A percentile compares a stretch with the other conserved stretches of the same genome.
Conservation (phyloP, 23 tunicate species). For the Ciona savignyi region DNA sequence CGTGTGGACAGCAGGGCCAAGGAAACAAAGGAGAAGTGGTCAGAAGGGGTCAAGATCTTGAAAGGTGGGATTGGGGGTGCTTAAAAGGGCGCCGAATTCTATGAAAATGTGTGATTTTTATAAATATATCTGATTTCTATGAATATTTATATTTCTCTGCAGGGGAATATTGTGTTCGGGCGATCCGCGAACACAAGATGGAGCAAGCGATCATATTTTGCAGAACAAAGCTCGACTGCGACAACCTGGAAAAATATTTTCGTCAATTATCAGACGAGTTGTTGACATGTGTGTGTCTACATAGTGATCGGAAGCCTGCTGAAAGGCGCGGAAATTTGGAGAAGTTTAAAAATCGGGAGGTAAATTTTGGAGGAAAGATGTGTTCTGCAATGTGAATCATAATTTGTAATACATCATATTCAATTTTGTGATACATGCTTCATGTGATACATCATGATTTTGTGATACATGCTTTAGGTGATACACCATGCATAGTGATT, state of each 20-base stretch:
- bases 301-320: constrained; percentile 73
- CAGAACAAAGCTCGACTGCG: constrained; percentile 90
- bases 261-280: constrained; percentile 22
- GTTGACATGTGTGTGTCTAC: constrained; percentile 89
- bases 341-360: constrained; percentile 53
- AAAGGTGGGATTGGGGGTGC: too few species aligned
- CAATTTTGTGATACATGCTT: too few species aligned
- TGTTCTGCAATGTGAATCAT: too few species aligned
- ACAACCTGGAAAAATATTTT: constrained; percentile 82
- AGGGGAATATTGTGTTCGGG: constrained; percentile 84
- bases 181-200: constrained; percentile 89
- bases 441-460: too few species aligned
- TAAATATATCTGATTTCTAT: too few species aligned
- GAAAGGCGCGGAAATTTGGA: constrained; percentile 75
- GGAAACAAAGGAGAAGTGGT: constrained; percentile 49
- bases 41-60: constrained; percentile 75
- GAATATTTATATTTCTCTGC: too few species aligned
- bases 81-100: too few species aligned
- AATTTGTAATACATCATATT: too few species aligned
- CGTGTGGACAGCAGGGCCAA: constrained; percentile 20
- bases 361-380: too few species aligned
- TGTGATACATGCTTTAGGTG: too few species aligned
- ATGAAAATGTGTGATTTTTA: too few species aligned
- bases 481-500: too few species aligned
- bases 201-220: constrained; percentile 91